Base-by-base conservation (phyloP, 2,797 vertebrate species). In the Molossus alvarezi region DNA sequence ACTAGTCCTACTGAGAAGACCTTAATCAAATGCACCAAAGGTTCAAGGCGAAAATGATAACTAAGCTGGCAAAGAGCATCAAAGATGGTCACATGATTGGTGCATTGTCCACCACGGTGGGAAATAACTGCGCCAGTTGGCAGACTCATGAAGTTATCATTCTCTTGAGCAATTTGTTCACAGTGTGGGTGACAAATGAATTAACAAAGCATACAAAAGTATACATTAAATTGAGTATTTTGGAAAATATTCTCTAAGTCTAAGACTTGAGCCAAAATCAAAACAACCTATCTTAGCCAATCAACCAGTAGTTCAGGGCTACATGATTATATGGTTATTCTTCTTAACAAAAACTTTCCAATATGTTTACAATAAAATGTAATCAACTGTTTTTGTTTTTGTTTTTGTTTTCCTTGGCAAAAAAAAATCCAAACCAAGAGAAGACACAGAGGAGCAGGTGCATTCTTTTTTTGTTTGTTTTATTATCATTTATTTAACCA, bases 201-300 rank as follows among this genome's bases (percentile, higher is more conserved):
- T 85, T 14, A 77, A 62, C 15, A 80, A 60, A 75, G 20, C 18
- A 91, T 9, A 57, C 5, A 72, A 33, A 57, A 86, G 5, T 62
- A 33, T 9, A 85, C 17, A 6, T 72, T 65, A 58, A 77, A 60
- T 8, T 71, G 29, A 92, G 0, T 45, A 53, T 76, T 90, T 80
- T 88, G 6, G 11, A 89, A 96, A 95, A 90, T 62, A 91, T 91
- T 48, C 6, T 83, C 65, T 69, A 71, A 29, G 1, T 83, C 55
- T 91, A 91, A 20, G 86, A 89, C 29, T 77, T 73, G 13, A 92
- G 11, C 27, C n/a, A 48, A 97, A 94, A 55, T 72, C 86, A 91
- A 33, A 67, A 15, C 33, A 92, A 65, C 3, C 3, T 79, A 71
- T 65, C 27, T 85, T 41, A 62, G 67, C 37, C 41, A 72, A 62